Percentiles rank a stretch among this genome's conserved stretches.
These are phyloP conservation scores for Elgaria multicarinata DNA, from an alignment of 2,113 vertebrate species.

Conservation along the genomic window DNA sequence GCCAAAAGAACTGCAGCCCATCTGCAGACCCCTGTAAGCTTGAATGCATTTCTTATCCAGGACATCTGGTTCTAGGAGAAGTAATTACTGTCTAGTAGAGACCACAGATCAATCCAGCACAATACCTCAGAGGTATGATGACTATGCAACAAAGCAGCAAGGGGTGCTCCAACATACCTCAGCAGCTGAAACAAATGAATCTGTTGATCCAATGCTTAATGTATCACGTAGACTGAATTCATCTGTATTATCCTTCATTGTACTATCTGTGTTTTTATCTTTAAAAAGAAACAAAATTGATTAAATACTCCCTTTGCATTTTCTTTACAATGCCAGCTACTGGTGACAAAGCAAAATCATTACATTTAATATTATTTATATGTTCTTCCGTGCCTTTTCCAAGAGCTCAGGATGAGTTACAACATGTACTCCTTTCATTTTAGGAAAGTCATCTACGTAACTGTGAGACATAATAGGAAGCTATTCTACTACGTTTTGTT, in stretches of 20 bases:
- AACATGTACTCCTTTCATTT: neutral
- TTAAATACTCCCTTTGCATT: neutral
- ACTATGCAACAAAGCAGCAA: neutral
- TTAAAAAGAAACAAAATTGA: conserved; percentile 3
- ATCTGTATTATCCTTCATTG: conserved; percentile 79
- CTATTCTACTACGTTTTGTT: neutral
- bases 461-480: neutral
- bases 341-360: neutral
- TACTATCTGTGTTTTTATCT: conserved; percentile 85
- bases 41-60: neutral
- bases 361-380: neutral
- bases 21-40: neutral
- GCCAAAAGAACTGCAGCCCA: neutral
- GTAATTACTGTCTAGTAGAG: neutral
- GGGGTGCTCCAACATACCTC: conserved; percentile 81
- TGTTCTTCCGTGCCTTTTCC: neutral
- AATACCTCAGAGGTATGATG: neutral
- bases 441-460: neutral
- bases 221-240: conserved; percentile 87
- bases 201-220: conserved; percentile 86
- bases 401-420: neutral
- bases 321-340: neutral
- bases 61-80: neutral
- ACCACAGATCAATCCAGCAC: neutral
- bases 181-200: conserved; percentile 92